A percentile compares a stretch with the other conserved stretches of the same genome.
Conservation (phyloP, 2,113 vertebrate genomes). For the Blennius ocellaris region DNA sequence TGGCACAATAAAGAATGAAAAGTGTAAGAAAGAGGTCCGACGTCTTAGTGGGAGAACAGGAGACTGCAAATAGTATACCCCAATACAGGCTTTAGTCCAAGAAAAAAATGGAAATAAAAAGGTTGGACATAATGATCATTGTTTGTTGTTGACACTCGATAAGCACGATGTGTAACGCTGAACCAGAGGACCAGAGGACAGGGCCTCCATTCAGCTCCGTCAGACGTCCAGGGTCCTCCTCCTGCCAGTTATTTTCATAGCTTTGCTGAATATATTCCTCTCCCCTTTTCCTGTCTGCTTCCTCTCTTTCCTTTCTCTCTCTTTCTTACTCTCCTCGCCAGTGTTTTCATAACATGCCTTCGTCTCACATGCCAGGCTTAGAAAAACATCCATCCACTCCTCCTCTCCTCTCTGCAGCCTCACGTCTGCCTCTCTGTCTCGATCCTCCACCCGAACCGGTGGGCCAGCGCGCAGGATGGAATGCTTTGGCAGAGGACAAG, state of each 20-base stretch:
- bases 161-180: not conserved
- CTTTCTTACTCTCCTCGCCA: not conserved
- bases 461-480: not conserved
- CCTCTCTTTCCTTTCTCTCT: slow-evolving; percentile 2
- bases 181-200: not conserved
- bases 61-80: too few relatives aligned
- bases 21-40: too few relatives aligned
- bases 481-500: not conserved
- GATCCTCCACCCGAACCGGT: slow-evolving; percentile 7
- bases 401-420: slow-evolving; percentile 23
- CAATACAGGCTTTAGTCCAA: too few relatives aligned
- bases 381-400: slow-evolving; percentile 17
- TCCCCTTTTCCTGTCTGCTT: slow-evolving; percentile 29
- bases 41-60: too few relatives aligned
- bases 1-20: too few relatives aligned
- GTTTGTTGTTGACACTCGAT: too few relatives aligned
- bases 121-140: too few relatives aligned
- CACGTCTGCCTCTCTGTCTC: slow-evolving; percentile 17
- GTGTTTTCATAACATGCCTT: slow-evolving; percentile 23
- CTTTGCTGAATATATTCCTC: slow-evolving; percentile 38
- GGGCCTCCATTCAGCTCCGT: not conserved
- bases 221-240: slow-evolving; percentile 13
- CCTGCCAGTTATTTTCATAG: slow-evolving; percentile 35
- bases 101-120: too few relatives aligned
- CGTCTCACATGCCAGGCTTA: slow-evolving; percentile 26